A percentile compares a stretch with the other conserved stretches of the same genome.
Conservation (phyloP, 53 echinoderm and acorn worm species). For the Hippasteria phrygiana region DNA sequence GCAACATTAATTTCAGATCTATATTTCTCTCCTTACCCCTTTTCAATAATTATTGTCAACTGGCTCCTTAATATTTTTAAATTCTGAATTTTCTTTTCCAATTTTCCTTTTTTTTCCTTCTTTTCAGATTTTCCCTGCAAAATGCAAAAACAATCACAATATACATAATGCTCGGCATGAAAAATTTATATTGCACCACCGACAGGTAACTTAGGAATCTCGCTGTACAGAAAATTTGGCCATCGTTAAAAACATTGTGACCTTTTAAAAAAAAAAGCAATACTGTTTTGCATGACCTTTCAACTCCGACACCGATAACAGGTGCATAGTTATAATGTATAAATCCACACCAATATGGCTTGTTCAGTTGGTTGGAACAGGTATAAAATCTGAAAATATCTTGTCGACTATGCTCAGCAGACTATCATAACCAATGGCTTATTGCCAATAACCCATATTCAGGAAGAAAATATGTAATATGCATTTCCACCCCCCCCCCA, state of each 20-base stretch:
- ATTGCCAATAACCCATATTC: too few species aligned
- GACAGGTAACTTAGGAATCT: not conserved
- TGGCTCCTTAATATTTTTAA: too few species aligned
- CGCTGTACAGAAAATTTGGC: conserved; percentile 39
- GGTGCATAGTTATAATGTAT: not conserved
- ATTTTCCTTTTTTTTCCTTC: not conserved
- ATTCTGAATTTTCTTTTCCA: not conserved
- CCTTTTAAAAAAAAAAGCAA: conserved; percentile 43
- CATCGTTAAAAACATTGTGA: conserved; percentile 61
- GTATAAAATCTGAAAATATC: too few species aligned
- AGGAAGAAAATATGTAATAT: too few species aligned
- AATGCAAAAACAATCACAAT: conserved; percentile 38
- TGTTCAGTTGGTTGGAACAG: too few species aligned
- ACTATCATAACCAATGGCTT: too few species aligned
- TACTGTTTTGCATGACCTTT: conserved; percentile 46
- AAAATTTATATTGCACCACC: conserved; percentile 55
- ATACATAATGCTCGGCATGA: conserved; percentile 59
- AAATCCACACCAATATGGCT: not conserved
- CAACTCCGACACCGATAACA: not conserved
- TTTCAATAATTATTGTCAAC: not conserved
- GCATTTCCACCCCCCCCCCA: too few species aligned
- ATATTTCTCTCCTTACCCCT: not conserved
- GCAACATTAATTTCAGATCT: too few species aligned
- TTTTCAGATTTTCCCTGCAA: not conserved
- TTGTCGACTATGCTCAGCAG: too few species aligned